Conservation (phyloP, 2,113 vertebrate genomes). For the Seriola rivoliana region DNA sequence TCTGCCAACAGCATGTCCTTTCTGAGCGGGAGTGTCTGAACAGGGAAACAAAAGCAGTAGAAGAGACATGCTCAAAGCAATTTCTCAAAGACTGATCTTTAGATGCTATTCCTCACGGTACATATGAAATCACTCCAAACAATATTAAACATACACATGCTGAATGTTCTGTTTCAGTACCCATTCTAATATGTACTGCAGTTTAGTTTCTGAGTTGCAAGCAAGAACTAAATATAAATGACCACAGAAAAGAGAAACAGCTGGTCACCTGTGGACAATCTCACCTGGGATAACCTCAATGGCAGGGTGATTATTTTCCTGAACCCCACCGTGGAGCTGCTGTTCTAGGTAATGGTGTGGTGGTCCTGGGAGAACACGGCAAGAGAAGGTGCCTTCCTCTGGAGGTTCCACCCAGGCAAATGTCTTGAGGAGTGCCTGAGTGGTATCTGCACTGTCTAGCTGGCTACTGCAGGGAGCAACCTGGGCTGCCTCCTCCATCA, state of each 20-base stretch:
- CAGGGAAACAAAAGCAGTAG: constrained; percentile 12
- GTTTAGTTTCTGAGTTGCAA: neutral
- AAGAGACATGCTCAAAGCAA: neutral
- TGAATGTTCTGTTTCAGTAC: neutral
- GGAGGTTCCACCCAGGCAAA: constrained; percentile 77
- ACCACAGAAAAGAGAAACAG: constrained; percentile 1
- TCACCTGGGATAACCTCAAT: constrained; percentile 45
- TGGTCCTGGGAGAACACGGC: neutral
- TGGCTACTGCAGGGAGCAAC: constrained; percentile 41
- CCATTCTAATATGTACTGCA: neutral
- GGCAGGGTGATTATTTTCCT: constrained; percentile 5
- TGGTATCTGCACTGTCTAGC: constrained; percentile 61
- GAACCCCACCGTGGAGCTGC: constrained; percentile 1
- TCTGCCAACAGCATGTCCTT: constrained; percentile 43
- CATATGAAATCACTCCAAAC: neutral
- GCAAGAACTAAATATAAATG: neutral
- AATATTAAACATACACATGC: neutral
- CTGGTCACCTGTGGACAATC: neutral
- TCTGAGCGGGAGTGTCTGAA: constrained; percentile 56
- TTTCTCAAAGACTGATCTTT: neutral
- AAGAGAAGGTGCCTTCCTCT: constrained; percentile 50
- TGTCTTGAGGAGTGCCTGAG: constrained; percentile 81
- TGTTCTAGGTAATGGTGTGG: neutral
- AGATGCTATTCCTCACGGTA: neutral
- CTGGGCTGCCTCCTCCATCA: constrained; percentile 62